Evolutionary conservation across 2,888 invertebrate species (phyloP), one percentile per base, ranked within the genome.

Genomic region (Pemphredon lugubris): DNA sequence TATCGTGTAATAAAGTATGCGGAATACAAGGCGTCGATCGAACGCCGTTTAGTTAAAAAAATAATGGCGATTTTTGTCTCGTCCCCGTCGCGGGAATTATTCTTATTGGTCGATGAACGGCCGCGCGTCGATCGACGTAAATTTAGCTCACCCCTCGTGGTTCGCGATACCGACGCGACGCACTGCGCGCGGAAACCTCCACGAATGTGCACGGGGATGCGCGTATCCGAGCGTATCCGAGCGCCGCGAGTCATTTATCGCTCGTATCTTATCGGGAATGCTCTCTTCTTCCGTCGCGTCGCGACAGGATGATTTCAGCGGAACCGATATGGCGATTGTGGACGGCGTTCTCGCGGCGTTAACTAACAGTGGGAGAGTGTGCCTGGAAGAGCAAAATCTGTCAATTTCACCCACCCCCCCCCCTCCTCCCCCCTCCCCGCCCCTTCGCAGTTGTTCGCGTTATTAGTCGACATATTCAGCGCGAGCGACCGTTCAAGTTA

Each of bases 11-110:
- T 79, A 75, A 75, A 79, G 50, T 67, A 54, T 54, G 45, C 60
- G 66, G 68, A 75, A 68, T 68, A 68, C 68, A 72, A 77, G 73
- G 48, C 77, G 67, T 57, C 65, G 77, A 70, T 71, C 73, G 55
- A 16, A 42, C 16, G 50, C 23, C 18, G 18, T n/a, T n/a, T n/a
- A n/a, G 14, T 59, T 37, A 37, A 63, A 58, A 59, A 60, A 74
- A 60, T 69, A 64, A 73, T 48, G 55, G 44, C 54, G 42, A 42
- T 44, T 54, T 71, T 69, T 71, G 69, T 75, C 54, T 45, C 51
- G 54, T 42, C 42, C 7, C 45, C 14, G 32, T 26, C 26, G 16
- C 16, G 39, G 42, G 59, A 47, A 59, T 47, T 60, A 45, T 64
- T 66, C 69, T 69, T 64, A 66, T 66, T 68, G 47, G 47, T 21